These are phyloP conservation scores for Abrostola triplasia DNA, from an alignment of 2,888 invertebrate species.

Conservation along the genomic window DNA sequence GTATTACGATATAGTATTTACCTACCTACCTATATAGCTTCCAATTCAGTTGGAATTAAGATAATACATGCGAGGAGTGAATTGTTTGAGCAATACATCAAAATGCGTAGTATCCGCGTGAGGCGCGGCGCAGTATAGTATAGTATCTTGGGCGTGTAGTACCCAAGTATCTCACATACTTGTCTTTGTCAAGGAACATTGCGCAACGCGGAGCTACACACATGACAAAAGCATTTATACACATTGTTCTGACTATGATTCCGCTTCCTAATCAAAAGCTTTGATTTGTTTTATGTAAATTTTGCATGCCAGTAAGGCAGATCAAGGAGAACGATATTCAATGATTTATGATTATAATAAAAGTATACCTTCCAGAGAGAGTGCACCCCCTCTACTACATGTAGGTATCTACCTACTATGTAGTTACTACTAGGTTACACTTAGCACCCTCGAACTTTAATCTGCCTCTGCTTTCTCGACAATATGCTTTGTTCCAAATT, in stretches of 20 bases:
- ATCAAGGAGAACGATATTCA: too few species aligned
- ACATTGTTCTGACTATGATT: slow-evolving; percentile 12
- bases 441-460: too few species aligned
- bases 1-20: neutral
- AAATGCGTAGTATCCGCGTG: slow-evolving; percentile 51
- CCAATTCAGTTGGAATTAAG: slow-evolving; percentile 15
- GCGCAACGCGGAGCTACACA: slow-evolving; percentile 40
- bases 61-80: slow-evolving; percentile 28
- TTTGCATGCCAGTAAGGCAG: too few species aligned
- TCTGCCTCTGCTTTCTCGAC: too few species aligned
- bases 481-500: too few species aligned
- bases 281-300: too few species aligned
- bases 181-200: slow-evolving; percentile 55
- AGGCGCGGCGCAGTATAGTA: slow-evolving; percentile 26
- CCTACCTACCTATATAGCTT: neutral
- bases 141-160: slow-evolving; percentile 3
- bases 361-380: too few species aligned
- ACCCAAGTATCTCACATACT: slow-evolving; percentile 21
- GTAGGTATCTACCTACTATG: too few species aligned
- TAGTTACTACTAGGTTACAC: too few species aligned
- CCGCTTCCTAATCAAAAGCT: neutral
- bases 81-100: slow-evolving; percentile 32
- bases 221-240: slow-evolving; percentile 3
- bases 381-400: too few species aligned
- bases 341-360: too few species aligned